Evolutionary conservation across 2,888 invertebrate genomes (phyloP), one percentile per base, ranked within the genome.

Genomic region (Mongoloraphidia duomilia): DNA sequence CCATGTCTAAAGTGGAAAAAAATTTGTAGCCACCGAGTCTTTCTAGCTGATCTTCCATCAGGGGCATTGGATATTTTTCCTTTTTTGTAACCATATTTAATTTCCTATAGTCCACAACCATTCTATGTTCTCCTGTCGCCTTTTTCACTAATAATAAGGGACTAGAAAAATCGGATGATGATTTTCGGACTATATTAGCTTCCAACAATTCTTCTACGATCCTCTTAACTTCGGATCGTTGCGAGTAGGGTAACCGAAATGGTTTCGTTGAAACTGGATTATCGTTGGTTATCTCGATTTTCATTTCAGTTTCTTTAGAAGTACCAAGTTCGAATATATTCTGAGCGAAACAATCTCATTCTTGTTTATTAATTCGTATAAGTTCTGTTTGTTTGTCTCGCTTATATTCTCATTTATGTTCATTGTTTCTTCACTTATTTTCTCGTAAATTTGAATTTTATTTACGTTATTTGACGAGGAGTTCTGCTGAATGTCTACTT

Each of bases 21-120:
- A 49, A 54, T 13, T 37, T 50, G 9, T 54, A 54, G 2, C 56
- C 55, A 2, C 53, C 42, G 9, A 61, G 17, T 6, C 44, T 34
- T 34, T 55, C 50, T 34, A 59, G 33, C n/a, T 53, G 51, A 14
- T 63, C 60, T n/a, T 57, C 53, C 8, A 61, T 54, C 26, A 54
- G 48, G 1, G 58, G 58, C 5, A 61, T 40, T 1, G 59, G 59
- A 46, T 57, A 58, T 8, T 55, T 26, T 46, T 60, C 59, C 1
- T 56, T 54, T 1, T 53, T 51, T 1, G 58, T 61, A 3, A 51
- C 49, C 1, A 41, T 37, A 46, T 63, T 64, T 2, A 63, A 45
- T 12, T 38, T 36, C 8, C 59, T 44, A n/a, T 50, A 61, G 38
- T 56, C 56, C 1, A 57, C 43, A 14, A 52, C 53, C n/a, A 58